phyloP scores from a whole-genome alignment of 1,140 invertebrate genomes.

The Paracyclopina nana region DNA sequence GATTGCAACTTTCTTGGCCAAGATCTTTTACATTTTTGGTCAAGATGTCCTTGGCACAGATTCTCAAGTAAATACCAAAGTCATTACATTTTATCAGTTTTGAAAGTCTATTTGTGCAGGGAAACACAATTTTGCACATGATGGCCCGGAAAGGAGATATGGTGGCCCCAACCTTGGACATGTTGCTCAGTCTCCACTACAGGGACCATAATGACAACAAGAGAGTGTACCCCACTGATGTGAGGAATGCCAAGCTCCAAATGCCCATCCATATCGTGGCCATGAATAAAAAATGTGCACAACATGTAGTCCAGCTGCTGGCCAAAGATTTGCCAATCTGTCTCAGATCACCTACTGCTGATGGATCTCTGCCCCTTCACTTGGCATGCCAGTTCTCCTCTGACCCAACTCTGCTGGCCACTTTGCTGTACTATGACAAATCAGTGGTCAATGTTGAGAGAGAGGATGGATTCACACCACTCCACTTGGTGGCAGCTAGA shows the following conservation, averaged over 20 bases:
- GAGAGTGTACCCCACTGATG: neutral
- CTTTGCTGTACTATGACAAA: neutral
- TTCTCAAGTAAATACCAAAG: too few species aligned
- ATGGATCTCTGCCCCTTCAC: neutral
- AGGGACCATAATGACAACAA: too few species aligned
- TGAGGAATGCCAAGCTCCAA: neutral
- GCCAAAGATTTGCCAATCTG: neutral
- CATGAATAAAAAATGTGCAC: neutral
- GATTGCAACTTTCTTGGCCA: neutral
- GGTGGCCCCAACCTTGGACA: neutral
- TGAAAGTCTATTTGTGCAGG: too few species aligned
- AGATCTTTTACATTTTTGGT: neutral
- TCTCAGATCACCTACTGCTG: neutral
- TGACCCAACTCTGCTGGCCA: neutral
- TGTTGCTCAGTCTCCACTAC: neutral
- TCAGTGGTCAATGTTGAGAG: neutral
- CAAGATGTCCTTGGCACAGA: neutral
- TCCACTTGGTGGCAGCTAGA: neutral
- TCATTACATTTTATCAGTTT: too few species aligned
- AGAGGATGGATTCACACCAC: neutral
- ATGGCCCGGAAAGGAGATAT: neutral
- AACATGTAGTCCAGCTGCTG: neutral
- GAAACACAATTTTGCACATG: neutral
- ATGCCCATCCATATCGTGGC: neutral
- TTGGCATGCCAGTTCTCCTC: neutral